Conservation (phyloP, 2,113 vertebrate genomes). For the Marcusenius ussheri region DNA sequence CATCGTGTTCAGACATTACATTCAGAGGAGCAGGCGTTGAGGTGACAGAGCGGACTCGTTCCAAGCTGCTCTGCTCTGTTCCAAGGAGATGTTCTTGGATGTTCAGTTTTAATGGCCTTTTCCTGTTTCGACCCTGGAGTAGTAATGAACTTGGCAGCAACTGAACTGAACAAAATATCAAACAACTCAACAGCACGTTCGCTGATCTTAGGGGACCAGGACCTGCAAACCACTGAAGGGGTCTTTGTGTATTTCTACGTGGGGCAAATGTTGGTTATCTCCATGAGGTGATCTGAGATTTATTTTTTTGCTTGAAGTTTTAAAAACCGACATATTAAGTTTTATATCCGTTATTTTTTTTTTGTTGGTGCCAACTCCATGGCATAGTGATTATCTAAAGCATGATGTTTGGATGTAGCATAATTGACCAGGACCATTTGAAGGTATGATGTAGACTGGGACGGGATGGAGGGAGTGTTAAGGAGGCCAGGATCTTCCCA, state of each 20-base stretch:
- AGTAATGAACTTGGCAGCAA: neutral
- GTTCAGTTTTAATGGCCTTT: neutral
- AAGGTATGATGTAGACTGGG: neutral
- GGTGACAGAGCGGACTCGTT: neutral
- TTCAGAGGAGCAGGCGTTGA: neutral
- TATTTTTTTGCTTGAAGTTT: neutral
- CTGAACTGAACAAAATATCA: neutral
- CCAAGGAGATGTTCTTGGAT: neutral
- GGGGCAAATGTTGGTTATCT: neutral
- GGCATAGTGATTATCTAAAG: neutral
- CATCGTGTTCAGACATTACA: neutral
- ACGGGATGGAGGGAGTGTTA: neutral
- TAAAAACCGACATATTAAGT: neutral
- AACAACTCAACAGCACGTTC: neutral
- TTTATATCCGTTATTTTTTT: neutral
- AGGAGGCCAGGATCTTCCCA: too few relatives aligned
- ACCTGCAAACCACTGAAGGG: neutral
- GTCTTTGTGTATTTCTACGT: neutral
- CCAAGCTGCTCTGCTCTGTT: neutral
- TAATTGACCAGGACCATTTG: neutral
- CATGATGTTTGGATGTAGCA: neutral
- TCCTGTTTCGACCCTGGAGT: neutral
- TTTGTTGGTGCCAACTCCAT: neutral
- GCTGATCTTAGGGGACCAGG: neutral
- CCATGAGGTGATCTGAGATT: neutral